Conservation (phyloP, 2,113 vertebrate species). For the Vulpes lagopus region DNA sequence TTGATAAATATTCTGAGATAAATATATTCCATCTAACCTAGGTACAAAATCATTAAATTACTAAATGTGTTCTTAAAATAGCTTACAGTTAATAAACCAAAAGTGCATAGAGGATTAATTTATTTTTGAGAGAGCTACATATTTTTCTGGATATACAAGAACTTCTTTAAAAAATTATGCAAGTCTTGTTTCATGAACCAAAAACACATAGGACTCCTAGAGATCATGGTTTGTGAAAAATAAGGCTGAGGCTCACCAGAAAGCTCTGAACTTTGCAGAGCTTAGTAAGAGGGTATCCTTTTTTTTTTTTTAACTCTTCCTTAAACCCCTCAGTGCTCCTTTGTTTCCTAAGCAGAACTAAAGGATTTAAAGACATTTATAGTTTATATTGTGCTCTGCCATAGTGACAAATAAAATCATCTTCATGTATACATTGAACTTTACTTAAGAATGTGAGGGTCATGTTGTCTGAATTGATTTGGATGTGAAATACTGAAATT, state of each 20-base stretch:
- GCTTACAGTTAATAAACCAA: neutral
- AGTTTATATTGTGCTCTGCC: neutral
- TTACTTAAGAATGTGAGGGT: neutral
- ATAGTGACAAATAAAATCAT: neutral
- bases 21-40: neutral
- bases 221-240: neutral
- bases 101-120: neutral
- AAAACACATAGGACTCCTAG: neutral
- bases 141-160: neutral
- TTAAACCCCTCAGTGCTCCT: neutral
- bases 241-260: neutral
- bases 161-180: neutral
- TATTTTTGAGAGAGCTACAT: neutral
- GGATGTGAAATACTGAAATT: neutral
- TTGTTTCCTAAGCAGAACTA: neutral
- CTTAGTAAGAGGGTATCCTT: rapidly evolving
- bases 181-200: neutral
- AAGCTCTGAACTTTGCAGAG: neutral
- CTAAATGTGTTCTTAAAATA: neutral
- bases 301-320: neutral
- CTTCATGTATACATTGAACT: neutral
- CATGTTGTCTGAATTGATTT: neutral
- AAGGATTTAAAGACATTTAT: neutral
- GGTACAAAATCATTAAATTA: neutral
- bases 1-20: neutral